A percentile compares a stretch with the other conserved stretches of the same genome.
These are phyloP conservation scores for Drosophila kikkawai DNA, from an alignment of 1,140 invertebrate genomes.

Conservation along the genomic window DNA sequence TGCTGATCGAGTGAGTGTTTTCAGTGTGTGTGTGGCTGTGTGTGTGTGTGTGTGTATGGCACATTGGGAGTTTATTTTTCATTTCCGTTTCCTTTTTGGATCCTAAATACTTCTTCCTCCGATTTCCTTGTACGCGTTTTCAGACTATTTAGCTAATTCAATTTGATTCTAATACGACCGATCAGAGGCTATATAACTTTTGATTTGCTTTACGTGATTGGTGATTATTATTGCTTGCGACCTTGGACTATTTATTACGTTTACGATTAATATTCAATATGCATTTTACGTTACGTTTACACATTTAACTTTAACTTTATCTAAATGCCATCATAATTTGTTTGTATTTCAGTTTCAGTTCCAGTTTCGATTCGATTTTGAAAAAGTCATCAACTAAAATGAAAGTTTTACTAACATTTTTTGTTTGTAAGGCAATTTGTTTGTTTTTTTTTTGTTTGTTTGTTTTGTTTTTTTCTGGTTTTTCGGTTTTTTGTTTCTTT, in stretches of 20 bases:
- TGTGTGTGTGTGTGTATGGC: constrained; percentile 61
- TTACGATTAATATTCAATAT: constrained; percentile 30
- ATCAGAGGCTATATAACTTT: constrained; percentile 52
- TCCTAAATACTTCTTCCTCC: neutral
- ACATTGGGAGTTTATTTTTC: constrained; percentile 57
- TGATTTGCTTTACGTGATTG: constrained; percentile 42
- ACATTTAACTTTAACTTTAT: constrained; percentile 42
- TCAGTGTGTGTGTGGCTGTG: constrained; percentile 11
- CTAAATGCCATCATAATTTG: constrained; percentile 54
- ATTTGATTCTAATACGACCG: constrained; percentile 31
- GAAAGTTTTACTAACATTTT: constrained; percentile 82
- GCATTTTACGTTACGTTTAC: constrained; percentile 26
- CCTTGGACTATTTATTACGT: constrained; percentile 51
- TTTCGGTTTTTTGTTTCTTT: constrained; percentile 11
- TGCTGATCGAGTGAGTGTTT: constrained; percentile 18
- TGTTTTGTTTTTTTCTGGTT: constrained; percentile 2
- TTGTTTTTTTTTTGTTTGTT: constrained; percentile 24
- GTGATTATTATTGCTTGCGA: constrained; percentile 58
- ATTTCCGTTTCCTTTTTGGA: constrained; percentile 16
- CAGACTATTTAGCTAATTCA: constrained; percentile 48
- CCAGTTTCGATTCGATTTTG: constrained; percentile 46
- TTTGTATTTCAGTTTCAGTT: constrained; percentile 64
- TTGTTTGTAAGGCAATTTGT: constrained; percentile 83
- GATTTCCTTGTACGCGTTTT: constrained; percentile 53
- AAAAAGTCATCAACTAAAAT: constrained; percentile 71